A percentile compares a stretch with the other conserved stretches of the same genome.
phyloP scores from a whole-genome alignment of 1,140 invertebrate genomes.

The Augochlora pura region DNA sequence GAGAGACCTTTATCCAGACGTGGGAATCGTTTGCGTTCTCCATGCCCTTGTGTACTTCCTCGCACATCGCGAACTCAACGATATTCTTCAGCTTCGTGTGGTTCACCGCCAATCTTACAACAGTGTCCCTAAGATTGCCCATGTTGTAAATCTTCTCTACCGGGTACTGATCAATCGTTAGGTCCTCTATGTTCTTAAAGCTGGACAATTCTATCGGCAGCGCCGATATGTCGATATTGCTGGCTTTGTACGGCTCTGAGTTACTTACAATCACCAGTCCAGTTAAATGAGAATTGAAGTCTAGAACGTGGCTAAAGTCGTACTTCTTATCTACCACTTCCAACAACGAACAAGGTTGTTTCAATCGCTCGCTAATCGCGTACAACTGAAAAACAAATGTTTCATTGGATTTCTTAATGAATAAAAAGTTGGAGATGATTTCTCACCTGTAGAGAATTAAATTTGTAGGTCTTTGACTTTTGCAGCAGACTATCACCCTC shows the following conservation, averaged over 20 bases:
- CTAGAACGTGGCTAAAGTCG: conserved; percentile 94
- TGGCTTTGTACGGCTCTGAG: conserved; percentile 84
- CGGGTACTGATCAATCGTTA: conserved; percentile 83
- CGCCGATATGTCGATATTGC: conserved; percentile 91
- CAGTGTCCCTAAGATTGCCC: conserved; percentile 86
- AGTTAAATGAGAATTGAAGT: conserved; percentile 90
- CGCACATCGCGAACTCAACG: conserved; percentile 88
- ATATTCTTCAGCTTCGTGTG: conserved; percentile 83
- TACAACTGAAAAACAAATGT: conserved; percentile 85
- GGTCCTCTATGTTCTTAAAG: conserved; percentile 86
- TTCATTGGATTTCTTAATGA: background rate
- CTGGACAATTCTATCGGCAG: conserved; percentile 89
- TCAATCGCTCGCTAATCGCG: conserved; percentile 92
- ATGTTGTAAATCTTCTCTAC: conserved; percentile 85
- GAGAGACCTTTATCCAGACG: conserved; percentile 77
- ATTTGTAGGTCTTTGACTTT: conserved; percentile 82
- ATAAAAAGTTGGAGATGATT: background rate
- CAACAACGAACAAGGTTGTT: conserved; percentile 89
- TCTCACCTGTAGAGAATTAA: conserved; percentile 87
- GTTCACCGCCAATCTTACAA: conserved; percentile 83
- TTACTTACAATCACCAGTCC: conserved; percentile 86
- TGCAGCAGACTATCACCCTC: conserved; percentile 85
- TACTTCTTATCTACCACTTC: conserved; percentile 86
- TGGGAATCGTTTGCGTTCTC: conserved; percentile 77
- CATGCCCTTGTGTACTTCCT: conserved; percentile 84